A percentile compares a stretch with the other conserved stretches of the same genome.
Conservation (phyloP, 2,888 invertebrate species). For the Aleiodes alternator region DNA sequence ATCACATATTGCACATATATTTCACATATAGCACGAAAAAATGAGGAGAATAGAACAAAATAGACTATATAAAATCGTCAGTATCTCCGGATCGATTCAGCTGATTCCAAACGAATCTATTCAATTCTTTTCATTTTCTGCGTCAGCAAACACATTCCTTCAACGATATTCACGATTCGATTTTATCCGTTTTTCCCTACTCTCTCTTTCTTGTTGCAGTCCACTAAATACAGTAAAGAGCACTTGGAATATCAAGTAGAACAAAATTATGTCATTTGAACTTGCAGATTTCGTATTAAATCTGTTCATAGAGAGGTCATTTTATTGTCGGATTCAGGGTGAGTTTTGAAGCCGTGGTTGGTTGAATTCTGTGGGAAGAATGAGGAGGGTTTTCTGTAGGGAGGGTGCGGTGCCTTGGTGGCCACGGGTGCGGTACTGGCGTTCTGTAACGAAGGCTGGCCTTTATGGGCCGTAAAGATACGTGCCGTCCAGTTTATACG, state of each 20-base stretch:
- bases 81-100: too few species aligned
- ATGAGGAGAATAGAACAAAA: too few species aligned
- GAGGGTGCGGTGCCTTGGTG: constrained; percentile 73
- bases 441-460: constrained; percentile 72
- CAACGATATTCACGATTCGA: too few species aligned
- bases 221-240: too few species aligned
- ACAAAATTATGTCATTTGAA: constrained; percentile 1
- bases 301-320: background rate
- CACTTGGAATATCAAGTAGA: background rate
- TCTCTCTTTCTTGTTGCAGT: too few species aligned
- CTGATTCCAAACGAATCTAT: too few species aligned
- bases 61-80: too few species aligned
- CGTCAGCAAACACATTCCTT: too few species aligned
- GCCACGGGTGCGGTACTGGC: constrained; percentile 72
- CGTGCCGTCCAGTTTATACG: constrained; percentile 72
- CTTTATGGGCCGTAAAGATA: constrained; percentile 75
- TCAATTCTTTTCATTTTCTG: too few species aligned
- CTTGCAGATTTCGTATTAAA: background rate
- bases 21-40: too few species aligned
- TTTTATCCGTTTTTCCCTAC: too few species aligned
- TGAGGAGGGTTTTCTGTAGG: constrained; percentile 27
- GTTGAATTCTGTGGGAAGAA: constrained; percentile 19
- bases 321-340: constrained; percentile 33
- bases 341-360: constrained; percentile 49
- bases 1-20: too few species aligned